Conservation (phyloP, 2,888 invertebrate species). For the Drosophila kambysellisi region DNA sequence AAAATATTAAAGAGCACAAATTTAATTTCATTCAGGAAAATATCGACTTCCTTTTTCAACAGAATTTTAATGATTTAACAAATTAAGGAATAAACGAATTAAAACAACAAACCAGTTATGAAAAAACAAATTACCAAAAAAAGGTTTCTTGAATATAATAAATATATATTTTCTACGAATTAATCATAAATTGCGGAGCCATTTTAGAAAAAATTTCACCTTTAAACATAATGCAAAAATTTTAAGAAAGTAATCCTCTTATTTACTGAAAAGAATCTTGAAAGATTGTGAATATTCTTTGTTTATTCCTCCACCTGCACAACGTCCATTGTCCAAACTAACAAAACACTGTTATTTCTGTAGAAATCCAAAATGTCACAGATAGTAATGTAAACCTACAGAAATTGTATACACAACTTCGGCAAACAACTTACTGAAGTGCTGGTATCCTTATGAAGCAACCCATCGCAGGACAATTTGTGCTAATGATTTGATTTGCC, state of each 20-base stretch:
- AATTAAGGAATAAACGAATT: not conserved
- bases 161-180: not conserved
- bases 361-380: not conserved
- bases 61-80: not conserved
- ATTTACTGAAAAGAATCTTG: not conserved
- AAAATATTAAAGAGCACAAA: not conserved
- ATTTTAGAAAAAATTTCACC: not conserved
- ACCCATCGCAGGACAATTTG: conserved; percentile 16
- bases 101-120: not conserved
- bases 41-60: not conserved
- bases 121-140: no score
- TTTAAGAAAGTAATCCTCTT: not conserved
- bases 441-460: not conserved
- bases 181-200: not conserved
- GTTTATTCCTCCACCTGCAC: not conserved
- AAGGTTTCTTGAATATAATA: not conserved
- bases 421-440: not conserved
- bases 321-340: not conserved
- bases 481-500: conserved; percentile 45
- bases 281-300: not conserved
- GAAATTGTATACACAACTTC: not conserved
- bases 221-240: not conserved
- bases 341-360: not conserved
- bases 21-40: not conserved
- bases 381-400: not conserved